Evolutionary conservation across 2,113 vertebrate genomes (phyloP), one percentile per base, ranked within the genome.

Genomic region (Anoura caudifer): DNA sequence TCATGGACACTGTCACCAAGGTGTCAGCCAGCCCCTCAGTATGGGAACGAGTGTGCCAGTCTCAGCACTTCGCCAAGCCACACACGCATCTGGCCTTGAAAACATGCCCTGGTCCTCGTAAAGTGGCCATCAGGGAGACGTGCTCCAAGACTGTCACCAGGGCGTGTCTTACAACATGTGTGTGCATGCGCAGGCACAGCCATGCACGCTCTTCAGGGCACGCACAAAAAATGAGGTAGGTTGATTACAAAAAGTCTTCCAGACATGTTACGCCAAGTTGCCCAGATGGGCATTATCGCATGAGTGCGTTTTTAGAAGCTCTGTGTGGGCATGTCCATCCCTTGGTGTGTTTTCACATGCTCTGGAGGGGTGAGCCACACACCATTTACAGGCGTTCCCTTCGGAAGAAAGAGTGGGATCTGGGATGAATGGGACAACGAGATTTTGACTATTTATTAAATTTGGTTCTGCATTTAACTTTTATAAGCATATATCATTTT

Each of bases 201-300:
- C 50, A 54, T 0, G 1, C 1, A 5, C 4, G 45, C 36, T 12
- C 36, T 24, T 1, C 5, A 33, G 38, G 11, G 36, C 33, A 9
- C 0, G 0, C 16, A 2, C 4, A 2, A 26, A 61, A 31, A 16
- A 47, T 5, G 20, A 65, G n/a, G 47, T 3, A 12, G 19, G 17
- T 28, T 45, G 52, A 1, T 14, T 4, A 7, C 1, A 4, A 14
- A 67, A 75, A 19, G n/a, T 7, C 15, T 33, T 8, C 38, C 31
- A 4, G 47, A 56, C n/a, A 41, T 14, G 38, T 50, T 7, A 52
- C 10, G 8, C 4, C 38, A 36, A 16, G 31, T 2, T 24, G 7
- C 7, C 11, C 38, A 14, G 5, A 2, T 0, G 10, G 3, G 13
- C 0, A 0, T 3, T 1, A 61, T 4, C 24, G 43, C 0, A 0